Percentiles rank a stretch among this genome's conserved stretches.
These are phyloP conservation scores for Vultur gryphus DNA, from an alignment of 2,797 vertebrate species.

Conservation along the genomic window DNA sequence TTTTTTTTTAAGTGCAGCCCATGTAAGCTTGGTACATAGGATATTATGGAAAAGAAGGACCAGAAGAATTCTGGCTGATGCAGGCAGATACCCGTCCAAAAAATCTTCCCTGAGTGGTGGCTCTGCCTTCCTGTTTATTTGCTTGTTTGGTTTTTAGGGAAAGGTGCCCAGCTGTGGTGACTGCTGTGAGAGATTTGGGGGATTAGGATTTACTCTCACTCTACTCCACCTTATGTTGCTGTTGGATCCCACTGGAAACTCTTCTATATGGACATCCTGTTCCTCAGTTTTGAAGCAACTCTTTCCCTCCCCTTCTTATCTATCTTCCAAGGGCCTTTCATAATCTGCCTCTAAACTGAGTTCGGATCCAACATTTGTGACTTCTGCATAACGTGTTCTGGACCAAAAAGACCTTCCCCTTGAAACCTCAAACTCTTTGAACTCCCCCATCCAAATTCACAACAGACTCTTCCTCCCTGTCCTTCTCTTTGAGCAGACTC, in stretches of 20 bases:
- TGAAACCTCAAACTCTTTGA: not conserved
- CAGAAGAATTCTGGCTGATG: not conserved
- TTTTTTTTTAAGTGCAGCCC: not conserved
- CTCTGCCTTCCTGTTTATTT: not conserved
- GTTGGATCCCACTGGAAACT: not conserved
- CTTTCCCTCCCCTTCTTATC: not conserved
- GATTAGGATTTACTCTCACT: not conserved
- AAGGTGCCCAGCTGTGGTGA: not conserved
- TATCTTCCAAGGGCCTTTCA: not conserved
- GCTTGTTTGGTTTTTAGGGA: not conserved
- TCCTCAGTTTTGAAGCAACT: not conserved
- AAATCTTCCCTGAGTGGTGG: not conserved
- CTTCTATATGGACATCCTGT: not conserved
- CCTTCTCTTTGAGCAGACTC: not conserved
- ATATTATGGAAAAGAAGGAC: not conserved
- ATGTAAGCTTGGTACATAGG: not conserved
- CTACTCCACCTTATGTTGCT: not conserved
- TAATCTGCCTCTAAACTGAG: not conserved
- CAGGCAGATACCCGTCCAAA: not conserved
- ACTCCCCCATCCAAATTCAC: not conserved
- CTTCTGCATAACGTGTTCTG: not conserved
- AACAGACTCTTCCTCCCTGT: not conserved
- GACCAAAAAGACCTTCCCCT: not conserved
- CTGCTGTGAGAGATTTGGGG: not conserved
- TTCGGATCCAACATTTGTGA: not conserved